Base-by-base conservation (phyloP, 92 coral and sea anemone genomes). In the Palythoa heliodiscus region DNA sequence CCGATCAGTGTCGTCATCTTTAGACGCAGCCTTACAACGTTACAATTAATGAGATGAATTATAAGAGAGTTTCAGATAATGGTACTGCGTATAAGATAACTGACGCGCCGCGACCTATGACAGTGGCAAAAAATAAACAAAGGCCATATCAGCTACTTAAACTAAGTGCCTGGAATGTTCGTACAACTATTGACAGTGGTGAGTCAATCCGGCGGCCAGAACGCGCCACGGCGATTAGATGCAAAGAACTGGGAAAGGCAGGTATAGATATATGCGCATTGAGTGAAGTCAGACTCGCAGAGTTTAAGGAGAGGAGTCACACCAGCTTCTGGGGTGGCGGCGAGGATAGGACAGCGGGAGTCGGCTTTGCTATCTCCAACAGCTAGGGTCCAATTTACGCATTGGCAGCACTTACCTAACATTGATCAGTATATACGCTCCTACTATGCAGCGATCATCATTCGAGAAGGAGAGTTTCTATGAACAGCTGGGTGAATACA, bases 121-220 rank as follows among this genome's bases (percentile, higher is more conserved):
- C 57, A 66, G 3, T 66, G 71, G 29, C 20, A 24, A 10, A 66
- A 52, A 66, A 66, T 66, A 66, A 2, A 38, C 71, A 38, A 66
- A 66, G 71, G 16, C 29, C 71, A 66, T 66, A 66, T 66, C 12
- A 66, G 14, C 2, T 8, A 52, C 14, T 8, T 8, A 52, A 52
- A 19, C 67, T 71, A 0, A 87, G 82, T 3, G 90, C 90, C 6
- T 72, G 87, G 86, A 73, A 87, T 52, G 77, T 74, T 24, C 73
- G 87, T 7, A 82, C 87, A 0, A 68, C 85, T 17, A 83, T 70
- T 15, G 85, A 68, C 66, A 68, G 87, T 20, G 84, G 66, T 25
- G 14, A 2, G 23, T 60, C 83, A 15, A 76, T 75, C 29, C 75
- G 91, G 75, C 75, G 91, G 75, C 87, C 91, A 14, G 91, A 88